Evolutionary conservation across 2,888 invertebrate genomes (phyloP), one percentile per base, ranked within the genome.

Genomic region (Drosophila nr. perissopoda): DNA sequence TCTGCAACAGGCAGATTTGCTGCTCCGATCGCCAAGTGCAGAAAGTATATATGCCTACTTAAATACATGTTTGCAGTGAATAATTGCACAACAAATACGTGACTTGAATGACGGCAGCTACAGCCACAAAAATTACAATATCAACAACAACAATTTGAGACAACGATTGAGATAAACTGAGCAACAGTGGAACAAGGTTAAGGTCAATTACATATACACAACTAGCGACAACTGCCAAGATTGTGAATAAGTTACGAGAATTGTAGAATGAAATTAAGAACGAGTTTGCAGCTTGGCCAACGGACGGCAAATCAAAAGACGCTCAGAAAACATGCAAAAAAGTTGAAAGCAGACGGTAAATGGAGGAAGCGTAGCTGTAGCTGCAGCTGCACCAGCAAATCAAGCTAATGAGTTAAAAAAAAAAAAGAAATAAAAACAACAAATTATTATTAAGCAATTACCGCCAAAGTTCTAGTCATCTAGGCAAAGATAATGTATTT

Each of bases 241-340:
- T 71, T 70, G 61, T 74, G 81, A 71, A 86, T 84, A 84, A 76
- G 84, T 86, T 80, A 52, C 62, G 67, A 59, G 70, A 77, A 77
- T 70, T 79, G 75, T 86, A 70, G 82, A 89, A 84, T 84, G 74
- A 76, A 82, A 78, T 89, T 69, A 79, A 87, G 83, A 87, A 85
- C 89, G 61, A 85, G 87, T 89, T 87, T 80, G 62, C 49, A 29
- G 53, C 51, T 25, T 46, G 77, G 56, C 62, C 65, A 74, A 74
- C 60, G 34, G 27, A 75, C 57, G 48, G 53, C 63, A 49, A 49
- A n/a, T n/a, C 29, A 31, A 48, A 21, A 48, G 46, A 48, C 46
- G 46, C 18, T n/a, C 27, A 25, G 54, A 63, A 74, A 60, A 59
- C 68, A 76, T 63, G 56, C 51, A 53, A 68, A 73, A 59, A 51